Conservation (phyloP, 2,113 vertebrate species). For the Mungos mungo region DNA sequence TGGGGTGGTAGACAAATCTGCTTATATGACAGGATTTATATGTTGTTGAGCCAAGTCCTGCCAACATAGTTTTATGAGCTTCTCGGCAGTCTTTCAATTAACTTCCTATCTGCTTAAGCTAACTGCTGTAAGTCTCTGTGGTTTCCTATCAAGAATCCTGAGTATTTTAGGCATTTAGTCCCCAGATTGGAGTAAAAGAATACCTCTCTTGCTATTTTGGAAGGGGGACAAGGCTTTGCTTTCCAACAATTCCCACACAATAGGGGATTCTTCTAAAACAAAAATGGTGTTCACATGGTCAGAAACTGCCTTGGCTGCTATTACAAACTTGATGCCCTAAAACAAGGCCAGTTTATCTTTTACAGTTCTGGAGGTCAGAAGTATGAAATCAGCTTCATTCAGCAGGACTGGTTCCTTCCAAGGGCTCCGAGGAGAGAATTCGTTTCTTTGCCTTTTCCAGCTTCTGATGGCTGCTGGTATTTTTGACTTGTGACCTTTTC, state of each 20-base stretch:
- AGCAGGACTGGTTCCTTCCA: neutral
- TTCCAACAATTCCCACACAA: neutral
- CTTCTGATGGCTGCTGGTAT: neutral
- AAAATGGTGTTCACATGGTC: neutral
- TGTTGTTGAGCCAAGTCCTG: neutral
- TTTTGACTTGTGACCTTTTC: neutral
- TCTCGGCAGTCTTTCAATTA: constrained; percentile 3
- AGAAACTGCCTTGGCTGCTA: neutral
- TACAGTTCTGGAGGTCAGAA: neutral
- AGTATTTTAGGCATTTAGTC: neutral
- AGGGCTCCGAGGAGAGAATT: neutral
- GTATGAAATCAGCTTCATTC: neutral
- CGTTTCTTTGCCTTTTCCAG: neutral
- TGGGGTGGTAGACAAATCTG: neutral
- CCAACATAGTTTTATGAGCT: neutral
- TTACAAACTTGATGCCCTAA: neutral
- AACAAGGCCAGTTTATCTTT: neutral
- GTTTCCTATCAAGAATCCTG: neutral
- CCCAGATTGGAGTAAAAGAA: neutral
- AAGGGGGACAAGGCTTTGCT: neutral
- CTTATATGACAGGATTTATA: neutral
- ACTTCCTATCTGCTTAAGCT: constrained; percentile 30
- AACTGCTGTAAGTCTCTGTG: neutral
- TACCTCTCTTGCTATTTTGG: neutral
- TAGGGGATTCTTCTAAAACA: neutral